A percentile compares a stretch with the other conserved stretches of the same genome.
These are phyloP conservation scores for Aphaenogaster floridana DNA, from an alignment of 1,140 invertebrate species.

Conservation along the genomic window DNA sequence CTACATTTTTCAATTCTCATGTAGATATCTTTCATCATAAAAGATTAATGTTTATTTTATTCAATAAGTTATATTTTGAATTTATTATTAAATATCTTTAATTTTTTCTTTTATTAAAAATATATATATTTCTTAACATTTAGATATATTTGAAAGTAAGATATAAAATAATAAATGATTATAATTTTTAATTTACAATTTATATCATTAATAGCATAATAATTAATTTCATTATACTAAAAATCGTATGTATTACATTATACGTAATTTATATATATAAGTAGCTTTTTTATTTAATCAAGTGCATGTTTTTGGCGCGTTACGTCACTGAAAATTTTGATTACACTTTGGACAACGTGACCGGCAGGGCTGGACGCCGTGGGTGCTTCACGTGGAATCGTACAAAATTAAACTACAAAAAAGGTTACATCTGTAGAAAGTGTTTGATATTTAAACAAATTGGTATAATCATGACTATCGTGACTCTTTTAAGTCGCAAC, in stretches of 20 bases:
- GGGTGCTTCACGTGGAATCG: background rate
- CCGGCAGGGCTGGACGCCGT: background rate
- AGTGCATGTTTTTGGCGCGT: background rate
- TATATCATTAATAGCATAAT: background rate
- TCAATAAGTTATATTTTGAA: background rate
- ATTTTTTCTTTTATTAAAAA: conserved; percentile 5
- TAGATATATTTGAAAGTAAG: background rate
- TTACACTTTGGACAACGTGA: background rate
- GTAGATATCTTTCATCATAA: background rate
- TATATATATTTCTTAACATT: background rate
- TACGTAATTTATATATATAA: background rate
- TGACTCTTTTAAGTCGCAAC: conserved; percentile 61
- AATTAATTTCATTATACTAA: background rate
- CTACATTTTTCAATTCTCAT: background rate
- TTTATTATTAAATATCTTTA: background rate
- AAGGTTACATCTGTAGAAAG: background rate
- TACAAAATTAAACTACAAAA: background rate
- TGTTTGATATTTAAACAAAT: background rate
- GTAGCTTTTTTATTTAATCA: background rate
- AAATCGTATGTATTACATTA: background rate
- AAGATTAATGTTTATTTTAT: background rate
- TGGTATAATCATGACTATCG: conserved; percentile 64
- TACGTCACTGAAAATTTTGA: background rate
- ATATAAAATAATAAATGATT: background rate
- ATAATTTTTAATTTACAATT: background rate